These are phyloP conservation scores for Scophthalmus maximus DNA, from an alignment of 2,113 vertebrate species.

Conservation along the genomic window DNA sequence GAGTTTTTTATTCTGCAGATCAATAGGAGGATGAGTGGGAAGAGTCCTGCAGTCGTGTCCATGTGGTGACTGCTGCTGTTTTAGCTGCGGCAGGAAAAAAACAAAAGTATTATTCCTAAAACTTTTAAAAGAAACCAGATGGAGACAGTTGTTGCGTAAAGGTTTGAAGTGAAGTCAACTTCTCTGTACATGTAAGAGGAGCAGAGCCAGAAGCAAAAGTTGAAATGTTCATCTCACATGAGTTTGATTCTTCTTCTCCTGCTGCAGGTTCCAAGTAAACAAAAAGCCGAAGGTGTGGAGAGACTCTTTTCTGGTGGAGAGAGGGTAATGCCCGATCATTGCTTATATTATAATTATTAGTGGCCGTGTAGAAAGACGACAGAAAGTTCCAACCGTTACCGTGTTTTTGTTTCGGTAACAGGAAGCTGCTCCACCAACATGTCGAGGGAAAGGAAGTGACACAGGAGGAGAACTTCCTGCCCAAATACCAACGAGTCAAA, in stretches of 20 bases:
- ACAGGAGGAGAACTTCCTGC: constrained; percentile 94
- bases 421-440: constrained; percentile 93
- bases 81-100: too few relatives aligned
- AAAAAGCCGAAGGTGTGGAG: constrained; percentile 94
- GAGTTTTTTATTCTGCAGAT: too few relatives aligned
- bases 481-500: constrained; percentile 94
- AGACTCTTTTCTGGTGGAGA: constrained; percentile 96
- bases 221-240: too few relatives aligned
- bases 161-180: too few relatives aligned
- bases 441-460: constrained; percentile 87
- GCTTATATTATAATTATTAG: too few relatives aligned
- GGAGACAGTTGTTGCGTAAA: neutral
- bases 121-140: neutral
- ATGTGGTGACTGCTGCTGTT: too few relatives aligned
- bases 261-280: constrained; percentile 90
- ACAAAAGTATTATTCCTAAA: neutral
- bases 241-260: neutral
- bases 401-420: constrained; percentile 56
- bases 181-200: too few relatives aligned
- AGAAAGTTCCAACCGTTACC: neutral
- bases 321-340: too few relatives aligned
- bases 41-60: too few relatives aligned
- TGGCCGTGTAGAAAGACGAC: neutral
- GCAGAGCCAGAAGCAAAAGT: too few relatives aligned
- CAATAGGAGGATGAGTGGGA: too few relatives aligned